phyloP scores from a whole-genome alignment of 2,113 vertebrate species.

The Cryptomyrus ogoouensis region DNA sequence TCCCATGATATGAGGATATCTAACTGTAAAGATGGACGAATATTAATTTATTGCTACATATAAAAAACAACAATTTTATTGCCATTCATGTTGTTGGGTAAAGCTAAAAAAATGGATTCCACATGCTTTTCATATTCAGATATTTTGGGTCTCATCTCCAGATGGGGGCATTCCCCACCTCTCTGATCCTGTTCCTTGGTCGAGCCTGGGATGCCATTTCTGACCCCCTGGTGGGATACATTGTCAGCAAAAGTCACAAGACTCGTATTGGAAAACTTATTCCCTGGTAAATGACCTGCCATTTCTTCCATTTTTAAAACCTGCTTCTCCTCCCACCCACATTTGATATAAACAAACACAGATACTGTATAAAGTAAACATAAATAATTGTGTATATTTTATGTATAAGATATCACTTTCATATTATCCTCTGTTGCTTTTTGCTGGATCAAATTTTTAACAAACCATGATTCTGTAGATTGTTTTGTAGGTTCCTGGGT shows the following conservation, averaged over 20 bases:
- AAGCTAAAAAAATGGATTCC: neutral
- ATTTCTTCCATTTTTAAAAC: neutral
- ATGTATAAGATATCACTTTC: neutral
- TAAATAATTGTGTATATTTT: neutral
- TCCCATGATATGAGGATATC: neutral
- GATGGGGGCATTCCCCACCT: slow-evolving; percentile 46
- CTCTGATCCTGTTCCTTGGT: slow-evolving; percentile 52
- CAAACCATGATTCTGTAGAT: neutral
- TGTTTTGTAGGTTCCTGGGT: neutral
- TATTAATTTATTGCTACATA: neutral
- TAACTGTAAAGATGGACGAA: neutral
- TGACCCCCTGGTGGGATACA: slow-evolving; percentile 49
- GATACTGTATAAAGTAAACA: neutral
- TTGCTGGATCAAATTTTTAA: neutral
- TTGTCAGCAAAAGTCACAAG: slow-evolving; percentile 47
- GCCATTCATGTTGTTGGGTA: neutral
- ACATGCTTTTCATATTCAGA: neutral
- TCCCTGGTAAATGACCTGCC: slow-evolving; percentile 43
- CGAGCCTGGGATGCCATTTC: slow-evolving; percentile 52
- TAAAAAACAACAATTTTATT: neutral
- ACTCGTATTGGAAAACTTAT: slow-evolving; percentile 49
- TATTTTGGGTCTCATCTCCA: neutral
- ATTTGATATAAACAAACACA: neutral
- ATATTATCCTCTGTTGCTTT: neutral
- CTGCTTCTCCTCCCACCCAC: neutral